Percentiles rank a stretch among this genome's conserved stretches.
These are phyloP conservation scores for Cancer borealis DNA, from an alignment of 2,888 invertebrate genomes.

Conservation along the genomic window DNA sequence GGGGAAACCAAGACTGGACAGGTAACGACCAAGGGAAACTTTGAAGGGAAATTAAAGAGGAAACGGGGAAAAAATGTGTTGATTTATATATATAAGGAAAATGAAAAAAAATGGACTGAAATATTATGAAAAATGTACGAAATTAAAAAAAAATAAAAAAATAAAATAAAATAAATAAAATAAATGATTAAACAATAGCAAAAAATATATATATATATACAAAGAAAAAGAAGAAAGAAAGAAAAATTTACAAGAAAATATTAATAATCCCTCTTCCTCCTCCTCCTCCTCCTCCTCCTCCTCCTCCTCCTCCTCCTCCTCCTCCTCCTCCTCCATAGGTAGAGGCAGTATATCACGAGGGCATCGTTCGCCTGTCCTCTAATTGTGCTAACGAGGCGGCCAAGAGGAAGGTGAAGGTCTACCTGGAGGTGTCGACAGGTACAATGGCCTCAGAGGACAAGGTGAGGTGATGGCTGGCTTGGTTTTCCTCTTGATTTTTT, in stretches of 20 bases:
- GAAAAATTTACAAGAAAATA: neutral
- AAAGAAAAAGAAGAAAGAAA: neutral
- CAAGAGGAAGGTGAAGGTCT: conserved; percentile 85
- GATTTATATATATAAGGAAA: too few species aligned
- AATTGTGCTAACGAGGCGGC: conserved; percentile 91
- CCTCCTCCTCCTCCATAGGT: conserved; percentile 82
- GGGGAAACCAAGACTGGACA: conserved; percentile 91
- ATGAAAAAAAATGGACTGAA: neutral
- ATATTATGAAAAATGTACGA: too few species aligned
- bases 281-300: neutral
- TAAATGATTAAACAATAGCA: neutral
- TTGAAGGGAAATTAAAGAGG: neutral
- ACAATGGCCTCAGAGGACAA: conserved; percentile 90
- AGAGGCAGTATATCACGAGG: conserved; percentile 94
- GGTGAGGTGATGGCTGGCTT: conserved; percentile 81
- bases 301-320: neutral
- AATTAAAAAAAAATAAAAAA: too few species aligned
- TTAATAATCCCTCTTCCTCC: neutral
- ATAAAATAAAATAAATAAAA: too few species aligned
- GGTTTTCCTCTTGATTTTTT: neutral
- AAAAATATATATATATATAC: neutral
- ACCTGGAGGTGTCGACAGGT: conserved; percentile 92
- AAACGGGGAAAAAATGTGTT: neutral
- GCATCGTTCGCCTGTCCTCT: conserved; percentile 89
- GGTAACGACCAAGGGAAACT: conserved; percentile 52